Evolutionary conservation across 2,113 vertebrate species (phyloP), one percentile per base, ranked within the genome.

Genomic region (Cariama cristata): DNA sequence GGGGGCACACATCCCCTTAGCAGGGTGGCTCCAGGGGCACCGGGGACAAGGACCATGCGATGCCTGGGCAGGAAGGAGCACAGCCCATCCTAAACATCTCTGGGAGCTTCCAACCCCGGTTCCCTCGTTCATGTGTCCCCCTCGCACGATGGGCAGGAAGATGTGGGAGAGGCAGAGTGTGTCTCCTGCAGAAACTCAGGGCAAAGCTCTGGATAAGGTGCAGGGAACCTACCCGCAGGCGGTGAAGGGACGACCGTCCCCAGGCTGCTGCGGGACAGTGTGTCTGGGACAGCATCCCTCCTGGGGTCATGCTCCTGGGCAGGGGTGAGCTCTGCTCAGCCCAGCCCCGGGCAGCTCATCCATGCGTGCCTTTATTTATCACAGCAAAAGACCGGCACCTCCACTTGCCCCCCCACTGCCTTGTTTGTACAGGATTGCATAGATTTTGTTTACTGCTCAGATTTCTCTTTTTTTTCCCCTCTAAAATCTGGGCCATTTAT

Each of bases 331-430:
- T 17, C 59, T 47, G 53, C 68, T 42, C 83, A 68, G 55, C 68
- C 47, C 20, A 4, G 9, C 5, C 59, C 42, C 59, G 21, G 42
- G 23, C 49, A 80, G 74, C 35, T 52, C 62, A 30, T 24, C 59
- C 33, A 4, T 6, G 1, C 14, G 1, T 8, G 32, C 22, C 22
- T 90, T 49, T 55, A 2, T 56, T 77, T 79, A 82, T 60, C 62
- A 2, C 50, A 52, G 35, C 26, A 81, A 74, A 76, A 44, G 49
- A 23, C 38, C 5, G 9, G 71, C 53, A 44, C 45, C 67, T 69
- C 5, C 2, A 3, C 21, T 47, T 21, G 13, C 6, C 20, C n/a
- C 38, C 6, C 0, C 32, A 4, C 28, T 0, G 0, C 68, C 33
- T 2, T 0, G 56, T 50, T 69, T 44, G 26, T 59, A 40, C 72